These are phyloP conservation scores for Diorhabda sublineata DNA, from an alignment of 1,140 invertebrate genomes.

Conservation along the genomic window DNA sequence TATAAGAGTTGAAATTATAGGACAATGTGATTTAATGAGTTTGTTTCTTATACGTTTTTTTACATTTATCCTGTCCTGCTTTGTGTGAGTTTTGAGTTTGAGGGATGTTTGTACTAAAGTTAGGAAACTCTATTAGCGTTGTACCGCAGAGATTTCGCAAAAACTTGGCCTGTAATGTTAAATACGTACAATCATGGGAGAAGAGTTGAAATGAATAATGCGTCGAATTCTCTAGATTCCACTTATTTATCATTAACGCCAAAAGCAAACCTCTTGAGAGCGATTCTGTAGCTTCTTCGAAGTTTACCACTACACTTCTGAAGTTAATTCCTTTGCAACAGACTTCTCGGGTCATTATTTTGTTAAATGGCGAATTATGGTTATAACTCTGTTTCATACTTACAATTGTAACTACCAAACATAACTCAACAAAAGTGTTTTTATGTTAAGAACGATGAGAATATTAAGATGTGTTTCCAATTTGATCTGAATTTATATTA, in stretches of 20 bases:
- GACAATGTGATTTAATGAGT: too few relatives aligned
- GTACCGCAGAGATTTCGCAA: conserved; percentile 9
- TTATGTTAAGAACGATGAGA: too few relatives aligned
- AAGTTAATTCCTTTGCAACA: conserved; percentile 1
- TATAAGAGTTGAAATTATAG: too few relatives aligned
- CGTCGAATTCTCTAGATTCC: conserved; percentile 14
- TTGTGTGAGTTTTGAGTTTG: background rate
- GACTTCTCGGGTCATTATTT: conserved; percentile 6
- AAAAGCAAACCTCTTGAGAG: conserved; percentile 8
- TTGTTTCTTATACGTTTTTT: background rate
- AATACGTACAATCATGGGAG: conserved; percentile 13
- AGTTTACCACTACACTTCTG: background rate
- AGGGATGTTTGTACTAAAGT: conserved; percentile 9
- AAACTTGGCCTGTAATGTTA: conserved; percentile 13
- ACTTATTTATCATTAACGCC: conserved; percentile 20
- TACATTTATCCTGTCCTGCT: background rate
- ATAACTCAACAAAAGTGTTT: too few relatives aligned
- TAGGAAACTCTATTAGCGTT: conserved; percentile 9
- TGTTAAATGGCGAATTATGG: background rate
- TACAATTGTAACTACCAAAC: too few relatives aligned
- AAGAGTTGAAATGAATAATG: conserved; percentile 17
- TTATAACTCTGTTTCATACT: too few relatives aligned
- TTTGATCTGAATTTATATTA: too few relatives aligned
- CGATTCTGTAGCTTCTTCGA: conserved; percentile 8
- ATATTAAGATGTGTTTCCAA: too few relatives aligned